A percentile compares a stretch with the other conserved stretches of the same genome.
Conservation (phyloP, 1,140 invertebrate species). For the Dendroctonus ponderosae region DNA sequence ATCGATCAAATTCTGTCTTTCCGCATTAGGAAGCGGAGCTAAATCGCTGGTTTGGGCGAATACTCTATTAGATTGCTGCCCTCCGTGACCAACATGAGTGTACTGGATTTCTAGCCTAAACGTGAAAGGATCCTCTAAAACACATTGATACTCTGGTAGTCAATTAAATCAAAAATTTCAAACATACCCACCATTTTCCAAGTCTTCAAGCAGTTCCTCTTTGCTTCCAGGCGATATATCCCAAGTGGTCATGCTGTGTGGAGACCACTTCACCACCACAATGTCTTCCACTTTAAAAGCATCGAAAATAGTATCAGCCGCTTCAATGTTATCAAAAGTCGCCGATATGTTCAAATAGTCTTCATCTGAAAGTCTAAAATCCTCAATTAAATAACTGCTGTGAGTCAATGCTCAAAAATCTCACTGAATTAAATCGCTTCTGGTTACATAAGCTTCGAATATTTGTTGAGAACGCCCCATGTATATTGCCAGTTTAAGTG, state of each 20-base stretch:
- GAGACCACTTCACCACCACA: background rate
- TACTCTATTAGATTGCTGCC: background rate
- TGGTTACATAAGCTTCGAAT: conserved; percentile 11
- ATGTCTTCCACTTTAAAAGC: background rate
- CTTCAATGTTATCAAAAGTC: conserved; percentile 7
- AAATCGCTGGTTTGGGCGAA: conserved; percentile 6
- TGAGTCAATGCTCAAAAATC: too few species aligned
- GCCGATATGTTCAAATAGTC: conserved; percentile 4
- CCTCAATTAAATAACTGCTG: too few species aligned
- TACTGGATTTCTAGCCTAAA: conserved; percentile 8
- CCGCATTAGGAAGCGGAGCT: background rate
- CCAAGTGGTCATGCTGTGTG: conserved; percentile 3
- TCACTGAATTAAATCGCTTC: too few species aligned
- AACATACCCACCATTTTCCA: background rate
- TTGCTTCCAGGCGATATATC: conserved; percentile 6
- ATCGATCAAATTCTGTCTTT: conserved; percentile 3
- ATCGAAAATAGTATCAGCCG: background rate
- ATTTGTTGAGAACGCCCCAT: conserved; percentile 13
- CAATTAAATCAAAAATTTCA: conserved; percentile 1
- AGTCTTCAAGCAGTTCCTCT: conserved; percentile 7
- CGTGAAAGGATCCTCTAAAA: conserved; percentile 2
- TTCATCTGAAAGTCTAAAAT: conserved; percentile 3
- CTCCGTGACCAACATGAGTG: conserved; percentile 2
- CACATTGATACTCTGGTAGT: background rate
- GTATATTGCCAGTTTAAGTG: conserved; percentile 6